These are phyloP conservation scores for Amphiprion clarkii DNA, from an alignment of 2,797 vertebrate species.

Conservation along the genomic window DNA sequence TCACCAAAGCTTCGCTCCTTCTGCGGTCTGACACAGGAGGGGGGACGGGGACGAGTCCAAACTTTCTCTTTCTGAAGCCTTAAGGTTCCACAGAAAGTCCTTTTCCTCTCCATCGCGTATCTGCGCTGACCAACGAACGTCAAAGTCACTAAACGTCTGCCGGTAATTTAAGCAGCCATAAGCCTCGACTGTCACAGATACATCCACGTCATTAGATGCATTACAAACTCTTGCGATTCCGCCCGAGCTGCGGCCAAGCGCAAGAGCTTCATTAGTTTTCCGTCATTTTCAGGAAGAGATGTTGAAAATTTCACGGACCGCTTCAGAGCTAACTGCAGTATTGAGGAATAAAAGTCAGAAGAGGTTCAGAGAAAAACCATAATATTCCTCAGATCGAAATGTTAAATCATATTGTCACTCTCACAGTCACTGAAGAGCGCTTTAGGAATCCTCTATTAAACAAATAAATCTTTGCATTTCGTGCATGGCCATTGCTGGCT, in stretches of 20 bases:
- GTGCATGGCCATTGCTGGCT: slow-evolving; percentile 12
- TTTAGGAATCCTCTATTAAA: slow-evolving; percentile 17
- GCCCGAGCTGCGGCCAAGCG: slow-evolving; percentile 32
- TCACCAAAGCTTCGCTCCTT: slow-evolving; percentile 63
- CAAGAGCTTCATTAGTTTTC: slow-evolving; percentile 35
- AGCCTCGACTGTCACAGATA: slow-evolving; percentile 34
- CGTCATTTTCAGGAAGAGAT: slow-evolving; percentile 23
- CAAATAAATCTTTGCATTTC: slow-evolving; percentile 29
- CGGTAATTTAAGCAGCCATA: slow-evolving; percentile 30
- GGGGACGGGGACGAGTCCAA: slow-evolving; percentile 49
- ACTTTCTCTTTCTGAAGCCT: slow-evolving; percentile 41
- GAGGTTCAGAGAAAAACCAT: slow-evolving; percentile 38
- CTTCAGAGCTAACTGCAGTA: slow-evolving; percentile 32
- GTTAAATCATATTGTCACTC: slow-evolving; percentile 36
- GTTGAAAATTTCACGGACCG: slow-evolving; percentile 22
- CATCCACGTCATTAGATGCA: slow-evolving; percentile 36
- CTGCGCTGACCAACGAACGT: slow-evolving; percentile 34
- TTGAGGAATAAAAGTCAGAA: slow-evolving; percentile 32
- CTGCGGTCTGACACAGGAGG: slow-evolving; percentile 53
- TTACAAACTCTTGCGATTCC: slow-evolving; percentile 18
- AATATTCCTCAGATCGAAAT: slow-evolving; percentile 27
- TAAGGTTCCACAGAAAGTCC: slow-evolving; percentile 39
- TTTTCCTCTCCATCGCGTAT: slow-evolving; percentile 19
- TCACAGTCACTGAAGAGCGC: slow-evolving; percentile 14
- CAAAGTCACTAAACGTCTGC: slow-evolving; percentile 26